Evolutionary conservation across 2,888 invertebrate genomes (phyloP), one percentile per base, ranked within the genome.

Genomic region (Rhimphoctona megacephalus): DNA sequence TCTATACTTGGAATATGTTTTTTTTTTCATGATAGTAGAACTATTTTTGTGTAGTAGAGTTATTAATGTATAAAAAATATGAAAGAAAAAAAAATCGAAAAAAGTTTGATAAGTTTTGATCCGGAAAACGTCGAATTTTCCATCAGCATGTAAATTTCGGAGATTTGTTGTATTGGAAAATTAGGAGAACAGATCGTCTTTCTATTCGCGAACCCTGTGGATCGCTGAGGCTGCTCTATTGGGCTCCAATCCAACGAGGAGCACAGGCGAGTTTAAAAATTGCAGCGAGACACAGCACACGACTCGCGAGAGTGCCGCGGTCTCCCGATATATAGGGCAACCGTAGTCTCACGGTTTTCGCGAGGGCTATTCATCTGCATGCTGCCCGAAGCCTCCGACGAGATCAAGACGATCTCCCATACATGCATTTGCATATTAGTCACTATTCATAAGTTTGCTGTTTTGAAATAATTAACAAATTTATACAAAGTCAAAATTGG

Each of bases 351-450:
- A 94, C 94, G 94, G 92, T 94, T 93, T 94, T 92, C 91, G 93
- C 93, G 91, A 90, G 91, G 91, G 91, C 94, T 93, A 94, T 94
- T 94, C 94, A 94, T 94, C 94, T 94, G 93, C 94, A 94, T 94
- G 91, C 91, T 57, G 83, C 86, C 69, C 74, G 78, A 88, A 88
- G 83, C 83, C 89, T 84, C 85, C 85, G 83, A 79, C 88, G 82
- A 52, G 33, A 85, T 81, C 82, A 82, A 79, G 82, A 83, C 81
- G 74, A 74, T 84, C 76, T 54, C 74, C 49, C 70, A 69, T 76
- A 33, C 30, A 70, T 30, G 61, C 61, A 61, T 61, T 61, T 36
- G 66, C 46, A 72, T 57, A 43, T 73, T 57, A n/a, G 57, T 64
- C 49, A 30, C 67, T 80, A 22, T 36, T 9, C 39, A 39, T 22